Evolutionary conservation across 2,113 vertebrate genomes (phyloP).

Genomic region (Xiphophorus couchianus): DNA sequence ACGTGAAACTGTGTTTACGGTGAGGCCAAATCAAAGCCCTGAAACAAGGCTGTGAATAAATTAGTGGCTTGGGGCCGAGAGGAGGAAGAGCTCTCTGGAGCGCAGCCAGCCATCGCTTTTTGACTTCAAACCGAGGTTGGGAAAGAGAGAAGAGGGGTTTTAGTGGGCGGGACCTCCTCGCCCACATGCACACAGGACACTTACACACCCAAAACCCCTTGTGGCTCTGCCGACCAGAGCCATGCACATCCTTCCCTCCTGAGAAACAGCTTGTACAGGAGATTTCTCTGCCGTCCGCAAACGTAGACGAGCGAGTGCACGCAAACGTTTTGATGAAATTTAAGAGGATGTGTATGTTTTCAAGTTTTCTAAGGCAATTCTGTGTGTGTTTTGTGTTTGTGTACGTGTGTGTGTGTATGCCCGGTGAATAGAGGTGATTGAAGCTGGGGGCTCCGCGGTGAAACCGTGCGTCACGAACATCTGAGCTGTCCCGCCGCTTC

Average conservation of each 20-base stretch:
- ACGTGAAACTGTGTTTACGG: slow-evolving; percentile 23
- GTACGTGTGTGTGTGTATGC: slow-evolving; percentile 26
- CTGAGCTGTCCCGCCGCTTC: slow-evolving; percentile 62
- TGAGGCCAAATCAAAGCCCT: slow-evolving; percentile 13
- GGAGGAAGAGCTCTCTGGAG: slow-evolving; percentile 32
- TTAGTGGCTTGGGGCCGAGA: slow-evolving; percentile 38
- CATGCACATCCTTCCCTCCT: slow-evolving; percentile 16
- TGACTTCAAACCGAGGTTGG: slow-evolving; percentile 40
- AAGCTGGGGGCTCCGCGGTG: slow-evolving; percentile 62
- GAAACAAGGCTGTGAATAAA: slow-evolving; percentile 36
- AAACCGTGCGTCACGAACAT: slow-evolving; percentile 66
- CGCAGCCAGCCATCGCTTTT: slow-evolving; percentile 19
- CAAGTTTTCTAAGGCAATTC: slow-evolving; percentile 24
- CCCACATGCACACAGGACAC: slow-evolving; percentile 35
- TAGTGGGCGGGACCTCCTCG: slow-evolving; percentile 56
- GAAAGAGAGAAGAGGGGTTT: slow-evolving; percentile 20
- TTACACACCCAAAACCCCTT: slow-evolving; percentile 30
- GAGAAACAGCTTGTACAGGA: slow-evolving; percentile 13
- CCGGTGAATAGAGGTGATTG: slow-evolving; percentile 73
- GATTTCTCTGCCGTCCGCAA: slow-evolving; percentile 7
- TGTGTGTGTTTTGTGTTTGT: slow-evolving; percentile 22
- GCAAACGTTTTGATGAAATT: slow-evolving; percentile 52
- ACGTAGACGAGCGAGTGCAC: not conserved
- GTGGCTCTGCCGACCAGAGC: slow-evolving; percentile 49
- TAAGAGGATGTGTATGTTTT: slow-evolving; percentile 60